Base-by-base conservation (phyloP, 2,888 invertebrate species). In the Chesias legatella region DNA sequence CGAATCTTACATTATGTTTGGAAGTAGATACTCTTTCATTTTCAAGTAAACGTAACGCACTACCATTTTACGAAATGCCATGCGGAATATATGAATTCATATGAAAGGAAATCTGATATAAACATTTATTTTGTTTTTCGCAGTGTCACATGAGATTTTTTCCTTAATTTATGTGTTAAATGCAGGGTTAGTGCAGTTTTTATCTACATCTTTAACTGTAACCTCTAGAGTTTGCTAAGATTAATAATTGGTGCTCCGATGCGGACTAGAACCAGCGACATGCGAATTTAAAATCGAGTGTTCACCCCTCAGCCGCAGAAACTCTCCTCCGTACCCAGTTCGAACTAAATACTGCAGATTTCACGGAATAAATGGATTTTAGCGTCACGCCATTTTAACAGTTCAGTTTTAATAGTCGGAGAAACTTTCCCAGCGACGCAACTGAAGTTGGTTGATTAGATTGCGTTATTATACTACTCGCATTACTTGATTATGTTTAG, bases 341-440 rank as follows among this genome's bases (percentile, higher is more conserved):
- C 43, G 44, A 58, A 53, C 45, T 33, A 48, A 56, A 51, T 52
- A 39, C 40, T 48, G 32, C 33, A 46, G 49, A 56, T 60, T 66
- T 64, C 62, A 7, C 44, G 51, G 49, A 56, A 51, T 62, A 51
- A 59, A 65, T 51, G 60, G 61, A 55, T 62, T 60, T 65, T 59
- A 57, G 60, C 65, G 54, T 60, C 60, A 59, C 64, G 54, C 64
- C 67, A 65, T 71, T 65, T 72, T 73, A 63, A 63, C 65, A 67
- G 67, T 65, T 53, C 52, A 52, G 62, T 60, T 63, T 69, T 73
- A 67, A 69, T 60, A 60, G 53, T 46, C 48, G 56, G 55, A 33
- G 41, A 53, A 71, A 73, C 62, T 73, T 74, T 72, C 72, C 63
- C 62, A 56, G 59, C 56, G 59, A 36, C 42, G 42, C 52, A 44